Conservation (phyloP, 1,140 invertebrate genomes). For the Orussus abietinus region DNA sequence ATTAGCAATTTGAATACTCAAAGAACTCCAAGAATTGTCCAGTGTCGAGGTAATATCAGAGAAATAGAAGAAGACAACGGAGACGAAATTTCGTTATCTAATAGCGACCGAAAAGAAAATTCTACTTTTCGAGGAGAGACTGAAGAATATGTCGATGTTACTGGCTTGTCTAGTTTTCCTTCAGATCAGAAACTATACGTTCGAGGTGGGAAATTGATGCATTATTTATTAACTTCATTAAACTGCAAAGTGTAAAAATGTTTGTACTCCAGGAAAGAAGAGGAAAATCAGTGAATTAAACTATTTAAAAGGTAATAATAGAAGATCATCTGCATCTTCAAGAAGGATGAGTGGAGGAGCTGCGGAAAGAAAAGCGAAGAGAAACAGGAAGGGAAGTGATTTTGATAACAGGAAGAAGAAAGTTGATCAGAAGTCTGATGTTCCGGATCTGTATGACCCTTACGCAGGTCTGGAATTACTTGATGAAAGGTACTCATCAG, state of each 20-base stretch:
- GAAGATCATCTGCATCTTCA: constrained; percentile 1
- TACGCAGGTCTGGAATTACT: constrained; percentile 16
- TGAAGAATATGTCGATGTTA: constrained; percentile 13
- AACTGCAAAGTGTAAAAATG: no score
- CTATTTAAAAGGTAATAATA: no score
- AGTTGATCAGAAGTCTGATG: not conserved
- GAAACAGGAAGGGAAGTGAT: no score
- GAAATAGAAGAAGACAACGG: constrained; percentile 12
- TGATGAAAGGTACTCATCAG: no score
- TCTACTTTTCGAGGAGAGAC: not conserved
- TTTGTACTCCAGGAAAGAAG: no score
- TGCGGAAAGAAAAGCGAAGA: not conserved
- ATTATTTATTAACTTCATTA: no score
- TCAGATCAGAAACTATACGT: not conserved
- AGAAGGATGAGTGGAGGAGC: not conserved
- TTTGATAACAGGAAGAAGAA: no score
- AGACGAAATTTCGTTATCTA: constrained; percentile 12
- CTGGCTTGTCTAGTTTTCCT: constrained; percentile 10
- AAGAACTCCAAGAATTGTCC: no score
- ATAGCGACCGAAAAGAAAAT: constrained; percentile 4
- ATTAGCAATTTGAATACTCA: no score
- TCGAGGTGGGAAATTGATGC: not conserved
- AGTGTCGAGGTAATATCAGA: no score
- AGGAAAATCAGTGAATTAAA: no score
- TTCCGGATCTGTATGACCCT: constrained; percentile 15